Evolutionary conservation across 30 jellyfish, hydroid and myxozoan species (phyloP), one percentile per base, ranked within the genome.

Genomic region (Thelohanellus kitauei): DNA sequence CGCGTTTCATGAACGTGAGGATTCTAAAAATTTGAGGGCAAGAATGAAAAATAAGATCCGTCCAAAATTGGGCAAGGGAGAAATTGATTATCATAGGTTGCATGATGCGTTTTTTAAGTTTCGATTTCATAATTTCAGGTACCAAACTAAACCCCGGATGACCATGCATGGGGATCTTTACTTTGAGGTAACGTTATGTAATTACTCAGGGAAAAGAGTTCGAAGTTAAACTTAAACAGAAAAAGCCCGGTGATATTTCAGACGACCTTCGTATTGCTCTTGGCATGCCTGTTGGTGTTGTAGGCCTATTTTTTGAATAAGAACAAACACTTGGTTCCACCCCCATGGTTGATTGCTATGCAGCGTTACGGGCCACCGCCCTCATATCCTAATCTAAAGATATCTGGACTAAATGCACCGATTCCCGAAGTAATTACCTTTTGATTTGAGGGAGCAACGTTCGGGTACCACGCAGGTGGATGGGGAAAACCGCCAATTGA

Each of bases 401-500:
- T 82, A 3, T 84, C 90, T 33, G 99, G 99, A 23, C 58, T 82
- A 15, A 82, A 82, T 48, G 99, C 99, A n/a, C 82, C 87, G n/a
- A 64, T 82, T 43, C 99, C 99, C 22, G 99, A 82, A 61, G 99
- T 82, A 54, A 18, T 12, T 31, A 1, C 14, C 45, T 14, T 41
- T 41, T 16, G n/a, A 12, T 32, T n/a, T 2, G 23, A 78, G 99
- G 99, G 99, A 3, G 90, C 99, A 20, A 47, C 90, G 16, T 82
- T 82, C 61, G 99, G 99, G 2, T 82, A 82, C 21, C 99, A 82
- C 50, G 90, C 90, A 19, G 99, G 99, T 18, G 99, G 99, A 2
- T 82, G 99, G 99, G 99, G 99, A 15, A 82, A 82, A 46, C 99
- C 99, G 38, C 99, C 99, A 19, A 90, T 82, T 19, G 99, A 82